Base-by-base conservation (phyloP, 2,113 vertebrate species). In the Furnarius figulus region DNA sequence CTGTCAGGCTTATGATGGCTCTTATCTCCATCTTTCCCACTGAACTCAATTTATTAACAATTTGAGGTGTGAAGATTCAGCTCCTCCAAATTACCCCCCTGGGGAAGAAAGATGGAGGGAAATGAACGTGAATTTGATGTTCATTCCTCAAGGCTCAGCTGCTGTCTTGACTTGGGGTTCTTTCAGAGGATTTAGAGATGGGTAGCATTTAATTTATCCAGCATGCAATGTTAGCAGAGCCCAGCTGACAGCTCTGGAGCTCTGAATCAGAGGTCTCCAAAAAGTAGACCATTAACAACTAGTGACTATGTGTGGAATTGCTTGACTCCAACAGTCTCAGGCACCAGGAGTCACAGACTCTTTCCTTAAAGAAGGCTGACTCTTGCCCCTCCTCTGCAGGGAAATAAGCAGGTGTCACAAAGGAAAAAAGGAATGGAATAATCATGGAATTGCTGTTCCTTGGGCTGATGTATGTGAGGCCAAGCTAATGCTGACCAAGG, bases 381-480 rank as follows among this genome's bases (percentile, higher is more conserved):
- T 12, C 2, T 0, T 18, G 49, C 56, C 44, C 12, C 6, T 12
- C 31, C 62, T 66, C 53, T 25, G 35, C 40, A 53, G 35, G 46
- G 31, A 59, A 89, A 67, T 21, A 55, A 39, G 56, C 23, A 33
- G 21, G 39, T 28, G 16, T 8, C 56, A 30, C 0, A 0, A 0
- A 7, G 0, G 3, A 35, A 58, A 37, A 53, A 40, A 7, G 2
- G 11, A 23, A 39, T n/a, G 31, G 20, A 42, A 42, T 42, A 24
- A 6, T 30, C 10, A 8, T 7, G 55, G 58, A 58, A 53, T 9
- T 49, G 59, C 23, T 47, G 11, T 22, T 71, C 21, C 5, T 10
- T 21, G 28, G 59, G 31, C 39, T 65, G 56, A 33, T 33, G 22
- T 25, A 39, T 6, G 46, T 20, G 44, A 50, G 59, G 21, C 25